These are phyloP conservation scores for Thaumatotibia leucotreta DNA, from an alignment of 1,140 invertebrate species.

Conservation along the genomic window DNA sequence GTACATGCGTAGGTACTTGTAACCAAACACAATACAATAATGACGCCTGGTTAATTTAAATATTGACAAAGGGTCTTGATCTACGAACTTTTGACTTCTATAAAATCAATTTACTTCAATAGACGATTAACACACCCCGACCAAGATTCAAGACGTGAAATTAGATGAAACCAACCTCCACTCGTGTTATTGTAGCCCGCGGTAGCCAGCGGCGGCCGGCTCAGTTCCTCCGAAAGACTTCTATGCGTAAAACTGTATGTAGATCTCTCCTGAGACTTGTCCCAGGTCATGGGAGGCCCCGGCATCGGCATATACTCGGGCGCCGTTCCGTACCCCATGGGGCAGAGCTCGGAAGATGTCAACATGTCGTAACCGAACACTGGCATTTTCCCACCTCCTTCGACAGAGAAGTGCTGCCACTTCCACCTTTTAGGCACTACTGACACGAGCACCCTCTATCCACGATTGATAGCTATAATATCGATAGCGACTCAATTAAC, in stretches of 20 bases:
- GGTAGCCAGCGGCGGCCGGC: conserved; percentile 16
- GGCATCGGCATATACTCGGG: conserved; percentile 46
- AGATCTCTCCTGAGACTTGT: conserved; percentile 38
- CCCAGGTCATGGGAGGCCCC: conserved; percentile 39
- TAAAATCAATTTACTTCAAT: not conserved
- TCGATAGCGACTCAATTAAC: conserved; percentile 30
- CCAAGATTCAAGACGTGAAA: not conserved
- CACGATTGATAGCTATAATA: conserved; percentile 23
- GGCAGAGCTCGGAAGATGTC: conserved; percentile 49
- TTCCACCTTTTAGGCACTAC: conserved; percentile 37
- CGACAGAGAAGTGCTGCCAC: conserved; percentile 30
- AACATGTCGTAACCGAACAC: conserved; percentile 51
- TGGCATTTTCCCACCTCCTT: conserved; percentile 46
- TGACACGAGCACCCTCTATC: conserved; percentile 16
- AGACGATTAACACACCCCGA: not conserved
- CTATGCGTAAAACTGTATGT: conserved; percentile 35
- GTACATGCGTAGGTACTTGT: not conserved
- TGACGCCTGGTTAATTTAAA: not conserved
- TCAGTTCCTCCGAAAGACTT: conserved; percentile 28
- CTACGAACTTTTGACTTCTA: not conserved
- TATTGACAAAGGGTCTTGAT: not conserved
- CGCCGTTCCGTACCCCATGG: conserved; percentile 35
- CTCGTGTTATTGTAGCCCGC: conserved; percentile 30
- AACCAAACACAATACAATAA: not conserved
- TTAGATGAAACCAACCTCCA: conserved; percentile 15